Evolutionary conservation across 2,113 vertebrate genomes (phyloP).

Genomic region (Saccopteryx leptura): DNA sequence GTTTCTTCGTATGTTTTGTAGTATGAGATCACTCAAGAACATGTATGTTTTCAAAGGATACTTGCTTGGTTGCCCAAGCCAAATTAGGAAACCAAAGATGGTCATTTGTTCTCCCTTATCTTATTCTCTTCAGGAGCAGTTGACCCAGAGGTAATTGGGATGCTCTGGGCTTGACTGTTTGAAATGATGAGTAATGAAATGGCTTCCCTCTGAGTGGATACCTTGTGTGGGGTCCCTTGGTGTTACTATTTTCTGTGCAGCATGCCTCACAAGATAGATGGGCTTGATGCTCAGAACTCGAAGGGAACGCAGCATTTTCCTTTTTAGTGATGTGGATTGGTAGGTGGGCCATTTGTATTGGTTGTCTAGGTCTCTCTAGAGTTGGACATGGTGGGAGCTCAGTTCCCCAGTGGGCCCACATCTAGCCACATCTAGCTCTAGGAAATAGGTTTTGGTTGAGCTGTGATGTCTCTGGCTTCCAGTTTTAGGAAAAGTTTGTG

Average conservation of each 20-base stretch:
- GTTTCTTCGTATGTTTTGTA: not conserved
- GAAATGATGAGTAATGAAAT: conserved; percentile 14
- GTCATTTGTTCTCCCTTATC: not conserved
- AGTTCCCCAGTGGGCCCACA: not conserved
- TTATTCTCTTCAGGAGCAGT: conserved; percentile 36
- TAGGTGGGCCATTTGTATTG: not conserved
- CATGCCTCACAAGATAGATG: not conserved
- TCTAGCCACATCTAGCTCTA: not conserved
- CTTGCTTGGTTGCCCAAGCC: not conserved
- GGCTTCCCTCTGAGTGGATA: not conserved
- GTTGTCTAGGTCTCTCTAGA: not conserved
- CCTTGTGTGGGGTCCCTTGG: not conserved
- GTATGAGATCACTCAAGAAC: not conserved
- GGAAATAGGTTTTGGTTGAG: not conserved
- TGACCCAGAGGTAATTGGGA: conserved; percentile 22
- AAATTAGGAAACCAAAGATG: not conserved
- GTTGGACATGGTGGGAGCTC: not conserved
- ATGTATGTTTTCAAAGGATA: not conserved
- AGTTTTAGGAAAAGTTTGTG: not conserved
- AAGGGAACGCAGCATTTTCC: not conserved
- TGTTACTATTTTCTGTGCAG: not conserved
- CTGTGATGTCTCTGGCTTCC: not conserved
- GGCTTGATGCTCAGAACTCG: not conserved
- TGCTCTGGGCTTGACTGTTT: conserved; percentile 58
- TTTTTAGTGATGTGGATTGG: not conserved